A percentile compares a stretch with the other conserved stretches of the same genome.
Conservation (phyloP, 2,797 vertebrate genomes). For the Syngnathus rostellatus region DNA sequence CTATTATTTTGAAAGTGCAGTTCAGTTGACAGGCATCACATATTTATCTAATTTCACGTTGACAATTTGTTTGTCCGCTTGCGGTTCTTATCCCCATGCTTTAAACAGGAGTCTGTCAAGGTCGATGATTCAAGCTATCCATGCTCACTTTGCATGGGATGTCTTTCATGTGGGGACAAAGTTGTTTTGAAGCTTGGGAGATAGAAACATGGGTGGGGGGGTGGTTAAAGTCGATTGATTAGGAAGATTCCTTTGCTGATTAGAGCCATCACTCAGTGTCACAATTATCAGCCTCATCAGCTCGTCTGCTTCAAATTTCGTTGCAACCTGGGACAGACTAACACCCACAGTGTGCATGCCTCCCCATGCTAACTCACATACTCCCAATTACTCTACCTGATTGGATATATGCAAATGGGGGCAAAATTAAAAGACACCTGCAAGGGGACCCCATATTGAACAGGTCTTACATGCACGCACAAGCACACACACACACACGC, state of each 20-base stretch:
- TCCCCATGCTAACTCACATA: constrained; percentile 40
- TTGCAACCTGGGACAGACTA: constrained; percentile 51
- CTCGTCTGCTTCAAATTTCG: constrained; percentile 56
- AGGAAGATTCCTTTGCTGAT: constrained; percentile 71
- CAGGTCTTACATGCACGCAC: constrained; percentile 27
- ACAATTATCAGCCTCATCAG: constrained; percentile 74
- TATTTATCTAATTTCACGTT: constrained; percentile 20
- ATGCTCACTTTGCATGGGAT: constrained; percentile 33
- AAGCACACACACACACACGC: not conserved
- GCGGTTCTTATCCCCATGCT: constrained; percentile 32
- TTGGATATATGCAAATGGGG: constrained; percentile 78
- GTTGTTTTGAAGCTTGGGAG: constrained; percentile 41
- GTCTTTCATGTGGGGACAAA: constrained; percentile 47
- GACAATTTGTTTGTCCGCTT: constrained; percentile 22
- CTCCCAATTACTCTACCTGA: constrained; percentile 73
- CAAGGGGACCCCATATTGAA: constrained; percentile 55
- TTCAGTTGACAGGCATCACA: constrained; percentile 30
- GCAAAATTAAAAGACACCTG: constrained; percentile 73
- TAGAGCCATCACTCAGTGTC: constrained; percentile 78
- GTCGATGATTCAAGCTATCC: constrained; percentile 54
- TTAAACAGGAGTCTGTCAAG: constrained; percentile 52
- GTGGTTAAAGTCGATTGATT: constrained; percentile 68
- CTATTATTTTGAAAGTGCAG: constrained; percentile 18
- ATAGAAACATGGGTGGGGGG: constrained; percentile 25
- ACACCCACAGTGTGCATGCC: constrained; percentile 31